Conservation (phyloP, 2,797 vertebrate genomes). For the Protosalanx chinensis region DNA sequence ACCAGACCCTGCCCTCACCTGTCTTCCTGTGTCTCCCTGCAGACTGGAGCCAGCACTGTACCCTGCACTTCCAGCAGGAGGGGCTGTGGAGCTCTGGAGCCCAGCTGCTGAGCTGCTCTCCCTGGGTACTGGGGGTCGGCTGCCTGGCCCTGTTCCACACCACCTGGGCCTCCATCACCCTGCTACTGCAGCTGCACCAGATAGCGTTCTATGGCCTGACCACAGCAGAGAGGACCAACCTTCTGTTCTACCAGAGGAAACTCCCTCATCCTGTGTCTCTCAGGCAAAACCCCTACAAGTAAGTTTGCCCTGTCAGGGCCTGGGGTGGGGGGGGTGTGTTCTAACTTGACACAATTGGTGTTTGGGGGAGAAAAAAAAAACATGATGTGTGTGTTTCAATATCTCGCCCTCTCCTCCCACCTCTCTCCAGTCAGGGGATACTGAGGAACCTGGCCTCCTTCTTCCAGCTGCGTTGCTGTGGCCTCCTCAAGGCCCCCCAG, state of each 20-base stretch:
- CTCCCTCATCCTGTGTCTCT: conserved; percentile 77
- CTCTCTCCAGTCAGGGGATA: conserved; percentile 77
- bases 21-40: conserved; percentile 1
- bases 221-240: conserved; percentile 79
- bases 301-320: conserved; percentile 42
- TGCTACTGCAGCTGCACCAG: conserved; percentile 89
- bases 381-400: no score
- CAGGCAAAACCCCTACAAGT: conserved; percentile 93
- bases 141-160: conserved; percentile 77
- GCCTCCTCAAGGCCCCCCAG: conserved; percentile 78
- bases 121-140: conserved; percentile 86
- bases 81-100: conserved; percentile 77
- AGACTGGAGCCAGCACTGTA: conserved; percentile 87
- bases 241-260: conserved; percentile 75
- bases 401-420: not conserved
- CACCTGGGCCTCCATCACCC: conserved; percentile 75
- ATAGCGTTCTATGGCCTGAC: conserved; percentile 87
- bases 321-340: no score
- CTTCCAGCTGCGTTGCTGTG: conserved; percentile 89
- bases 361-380: no score
- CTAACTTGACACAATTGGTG: no score
- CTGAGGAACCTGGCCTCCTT: conserved; percentile 88
- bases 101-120: conserved; percentile 78
- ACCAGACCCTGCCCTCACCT: no score
- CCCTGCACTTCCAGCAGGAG: conserved; percentile 69